Evolutionary conservation across 2,113 vertebrate genomes (phyloP).

Genomic region (Atlantisia rogersi): DNA sequence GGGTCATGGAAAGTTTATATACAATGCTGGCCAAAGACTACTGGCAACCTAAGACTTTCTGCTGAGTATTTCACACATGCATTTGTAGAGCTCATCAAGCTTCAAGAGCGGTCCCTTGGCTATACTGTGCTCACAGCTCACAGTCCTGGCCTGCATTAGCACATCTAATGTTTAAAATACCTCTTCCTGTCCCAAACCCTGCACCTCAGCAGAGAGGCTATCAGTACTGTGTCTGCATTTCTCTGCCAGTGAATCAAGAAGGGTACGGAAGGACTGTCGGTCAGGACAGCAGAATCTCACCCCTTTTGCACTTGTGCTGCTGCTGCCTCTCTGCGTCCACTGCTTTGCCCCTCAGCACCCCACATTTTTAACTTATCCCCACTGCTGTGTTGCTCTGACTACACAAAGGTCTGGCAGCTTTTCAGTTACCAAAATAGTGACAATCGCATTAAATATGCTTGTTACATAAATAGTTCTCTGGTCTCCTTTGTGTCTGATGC

Average conservation of each 20-base stretch:
- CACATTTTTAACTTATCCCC: neutral
- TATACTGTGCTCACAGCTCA: neutral
- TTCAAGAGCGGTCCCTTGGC: conserved; percentile 26
- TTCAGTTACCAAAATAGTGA: neutral
- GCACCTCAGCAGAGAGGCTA: neutral
- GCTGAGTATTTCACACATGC: conserved; percentile 19
- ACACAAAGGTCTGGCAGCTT: neutral
- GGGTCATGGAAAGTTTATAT: conserved; percentile 64
- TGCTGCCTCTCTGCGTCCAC: neutral
- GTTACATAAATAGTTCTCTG: neutral
- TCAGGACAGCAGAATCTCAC: neutral
- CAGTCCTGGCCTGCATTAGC: conserved; percentile 17
- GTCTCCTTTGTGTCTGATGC: neutral
- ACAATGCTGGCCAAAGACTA: conserved; percentile 31
- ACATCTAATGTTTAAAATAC: neutral
- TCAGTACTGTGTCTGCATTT: neutral
- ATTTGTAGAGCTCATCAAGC: conserved; percentile 58
- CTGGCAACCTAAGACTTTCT: conserved; percentile 45
- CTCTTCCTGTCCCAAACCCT: neutral
- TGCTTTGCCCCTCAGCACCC: neutral
- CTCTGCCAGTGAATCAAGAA: neutral
- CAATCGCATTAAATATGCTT: neutral
- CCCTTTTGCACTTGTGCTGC: neutral
- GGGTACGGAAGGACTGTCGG: neutral
- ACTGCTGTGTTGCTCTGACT: neutral